Evolutionary conservation across 2,888 invertebrate species (phyloP), one percentile per base, ranked within the genome.

Genomic region (Torymus aiolomorphi): DNA sequence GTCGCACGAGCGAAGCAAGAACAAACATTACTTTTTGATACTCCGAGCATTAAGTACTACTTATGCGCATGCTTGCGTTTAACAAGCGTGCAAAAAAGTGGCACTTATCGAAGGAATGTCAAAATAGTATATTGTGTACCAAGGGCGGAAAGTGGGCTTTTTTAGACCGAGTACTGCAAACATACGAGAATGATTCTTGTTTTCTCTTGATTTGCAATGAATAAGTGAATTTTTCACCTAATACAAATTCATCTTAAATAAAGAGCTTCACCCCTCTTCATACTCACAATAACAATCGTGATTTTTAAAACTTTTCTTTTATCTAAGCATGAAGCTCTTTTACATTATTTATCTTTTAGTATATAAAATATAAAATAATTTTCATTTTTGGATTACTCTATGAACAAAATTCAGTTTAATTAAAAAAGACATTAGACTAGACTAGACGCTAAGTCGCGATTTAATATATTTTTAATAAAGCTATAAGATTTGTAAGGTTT

Each of bases 361-460:
- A 77, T 82, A 79, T 77, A 83, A 82, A 83, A 82, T 82, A 82
- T 78, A 80, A 78, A 71, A 83, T 80, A 62, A 81, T 67, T 72
- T 69, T 76, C 56, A 56, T 66, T 57, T 76, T 80, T 78, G 61
- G 62, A 80, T 81, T 81, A 80, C 31, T 76, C 59, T 56, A 61
- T 57, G 57, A 81, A 82, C 61, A 78, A 78, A 61, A 80, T 78
- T 63, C 66, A 75, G 67, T 82, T 81, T 14, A 75, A 76, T 56
- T 82, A 67, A 71, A 72, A 76, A 69, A 72, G n/a, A 69, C 72
- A 77, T 79, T 77, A 78, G 80, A 82, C 82, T 82, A 82, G 82
- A 82, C 78, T 82, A 83, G 69, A 80, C 79, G 31, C 76, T 79
- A 81, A 76, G 18, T 82, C 70, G 77, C 75, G 77, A 54, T 70